These are phyloP conservation scores for Cataglyphis rosenhaueri DNA, from an alignment of 2,888 invertebrate genomes.

Conservation along the genomic window DNA sequence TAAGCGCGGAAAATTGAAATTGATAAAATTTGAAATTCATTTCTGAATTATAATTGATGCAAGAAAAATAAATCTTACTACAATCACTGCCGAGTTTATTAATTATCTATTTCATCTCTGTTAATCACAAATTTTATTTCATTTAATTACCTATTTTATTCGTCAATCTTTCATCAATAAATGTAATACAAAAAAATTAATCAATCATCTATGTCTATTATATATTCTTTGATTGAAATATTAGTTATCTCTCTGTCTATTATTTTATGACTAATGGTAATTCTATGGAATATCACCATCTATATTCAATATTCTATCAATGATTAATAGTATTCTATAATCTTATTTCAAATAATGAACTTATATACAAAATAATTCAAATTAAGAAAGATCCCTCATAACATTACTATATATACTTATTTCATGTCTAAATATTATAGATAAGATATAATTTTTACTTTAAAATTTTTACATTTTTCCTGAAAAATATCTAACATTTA, in stretches of 20 bases:
- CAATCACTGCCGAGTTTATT: neutral
- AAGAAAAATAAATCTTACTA: neutral
- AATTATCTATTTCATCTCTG: conserved; percentile 12
- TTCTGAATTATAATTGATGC: neutral
- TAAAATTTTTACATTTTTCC: neutral
- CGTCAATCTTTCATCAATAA: neutral
- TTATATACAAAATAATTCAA: neutral
- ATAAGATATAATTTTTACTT: conserved; percentile 1
- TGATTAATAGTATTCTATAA: no score
- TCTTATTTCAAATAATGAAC: neutral
- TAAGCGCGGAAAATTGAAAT: conserved; percentile 12
- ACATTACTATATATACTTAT: neutral
- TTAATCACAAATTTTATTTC: neutral
- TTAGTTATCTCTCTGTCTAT: no score
- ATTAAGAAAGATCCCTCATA: neutral
- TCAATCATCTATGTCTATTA: neutral
- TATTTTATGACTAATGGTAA: no score
- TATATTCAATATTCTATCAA: neutral
- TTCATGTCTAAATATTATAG: neutral
- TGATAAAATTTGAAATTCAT: neutral
- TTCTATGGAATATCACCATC: no score
- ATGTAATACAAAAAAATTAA: neutral
- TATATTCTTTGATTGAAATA: no score
- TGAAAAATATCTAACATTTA: conserved; percentile 43
- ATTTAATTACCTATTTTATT: conserved; percentile 3